Evolutionary conservation across 1,140 invertebrate species (phyloP), one percentile per base, ranked within the genome.

Genomic region (Bombus huntii): DNA sequence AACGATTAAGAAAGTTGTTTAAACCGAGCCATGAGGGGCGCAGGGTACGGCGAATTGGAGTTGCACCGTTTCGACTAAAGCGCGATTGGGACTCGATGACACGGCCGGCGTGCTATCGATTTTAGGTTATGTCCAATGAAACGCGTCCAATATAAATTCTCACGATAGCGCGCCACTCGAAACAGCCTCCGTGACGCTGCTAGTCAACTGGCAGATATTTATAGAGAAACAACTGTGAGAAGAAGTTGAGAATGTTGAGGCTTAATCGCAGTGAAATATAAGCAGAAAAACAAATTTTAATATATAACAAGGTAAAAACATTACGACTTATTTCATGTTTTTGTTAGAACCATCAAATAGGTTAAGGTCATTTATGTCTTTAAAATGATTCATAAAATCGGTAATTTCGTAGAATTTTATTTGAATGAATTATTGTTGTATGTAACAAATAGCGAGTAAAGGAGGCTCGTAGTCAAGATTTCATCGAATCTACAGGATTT

Each of bases 1-100:
- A 79, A 72, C 81, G 80, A 88, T 90, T 65, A 84, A 59, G 82
- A 72, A 81, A 90, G 68, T 88, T 77, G 75, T 59, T 89, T 83
- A 87, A 80, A 90, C 88, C 53, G 53, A 22, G 15, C 47, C 70
- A 9, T 1, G 28, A 42, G 5, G 25, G 70, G 18, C 66, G 9
- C 9, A 10, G 25, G 3, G 39, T 5, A 37, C 8, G 13, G 68
- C 10, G 39, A 75, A 65, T 47, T 47, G 37, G 57, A 72, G 42
- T 59, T 44, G 9, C 25, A 2, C n/a, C 8, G 53, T 44, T 81
- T 72, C 70, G 47, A 34, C 18, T 44, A 37, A 53, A 73, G 39
- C 37, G 34, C 37, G 53, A 73, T 81, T 72, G 66, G 66, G 34
- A 81, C 65, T 47, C 66, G 78, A 53, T 31, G 66, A 57, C 47